These are phyloP conservation scores for Monochamus alternatus DNA, from an alignment of 2,888 invertebrate genomes.

Conservation along the genomic window DNA sequence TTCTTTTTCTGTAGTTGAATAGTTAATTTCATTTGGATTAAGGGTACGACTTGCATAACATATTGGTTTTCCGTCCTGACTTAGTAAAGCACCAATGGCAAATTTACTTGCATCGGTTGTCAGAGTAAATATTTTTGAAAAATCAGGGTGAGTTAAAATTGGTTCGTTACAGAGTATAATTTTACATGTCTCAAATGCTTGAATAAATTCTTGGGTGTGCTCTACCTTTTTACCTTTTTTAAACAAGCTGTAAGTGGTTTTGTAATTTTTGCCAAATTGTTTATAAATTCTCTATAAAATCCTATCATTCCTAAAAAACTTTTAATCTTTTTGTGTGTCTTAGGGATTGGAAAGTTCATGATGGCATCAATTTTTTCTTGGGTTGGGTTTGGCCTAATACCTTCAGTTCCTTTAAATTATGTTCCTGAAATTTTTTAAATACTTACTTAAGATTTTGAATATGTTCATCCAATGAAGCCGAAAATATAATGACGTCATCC, in stretches of 20 bases:
- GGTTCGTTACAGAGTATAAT: constrained; percentile 10
- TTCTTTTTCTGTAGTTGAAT: no score
- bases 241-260: constrained; percentile 16
- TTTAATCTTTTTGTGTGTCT: no score
- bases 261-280: no score
- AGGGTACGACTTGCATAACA: no score
- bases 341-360: no score
- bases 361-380: no score
- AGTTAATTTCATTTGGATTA: no score
- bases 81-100: no score
- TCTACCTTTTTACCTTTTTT: constrained; percentile 22
- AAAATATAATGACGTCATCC: not conserved
- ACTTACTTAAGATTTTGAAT: constrained; percentile 1
- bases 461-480: not conserved
- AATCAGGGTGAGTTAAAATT: no score
- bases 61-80: no score
- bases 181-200: constrained; percentile 15
- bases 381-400: not conserved
- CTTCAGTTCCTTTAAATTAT: constrained; percentile 7
- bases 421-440: constrained; percentile 5
- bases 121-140: no score
- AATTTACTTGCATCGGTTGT: no score
- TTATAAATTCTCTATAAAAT: constrained; percentile 12
- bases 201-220: constrained; percentile 19
- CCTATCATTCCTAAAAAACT: constrained; percentile 1